phyloP scores from a whole-genome alignment of 2,113 vertebrate species.

The Xerus inauris region DNA sequence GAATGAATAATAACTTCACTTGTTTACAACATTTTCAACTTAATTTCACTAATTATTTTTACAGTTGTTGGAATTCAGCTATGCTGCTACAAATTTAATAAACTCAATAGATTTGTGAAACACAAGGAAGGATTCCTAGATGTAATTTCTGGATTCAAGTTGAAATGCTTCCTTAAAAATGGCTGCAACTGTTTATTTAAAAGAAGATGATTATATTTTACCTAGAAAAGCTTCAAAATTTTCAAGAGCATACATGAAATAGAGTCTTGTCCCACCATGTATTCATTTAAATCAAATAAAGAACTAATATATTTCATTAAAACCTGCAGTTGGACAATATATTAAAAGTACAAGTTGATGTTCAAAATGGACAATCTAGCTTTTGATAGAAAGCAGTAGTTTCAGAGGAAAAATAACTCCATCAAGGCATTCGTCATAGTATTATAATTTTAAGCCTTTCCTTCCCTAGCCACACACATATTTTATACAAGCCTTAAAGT shows the following conservation, averaged over 20 bases:
- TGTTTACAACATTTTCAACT: slow-evolving; percentile 86
- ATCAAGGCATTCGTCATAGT: not conserved
- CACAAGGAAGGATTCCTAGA: slow-evolving; percentile 11
- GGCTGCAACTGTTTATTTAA: not conserved
- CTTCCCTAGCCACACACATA: not conserved
- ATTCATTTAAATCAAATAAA: slow-evolving; percentile 19
- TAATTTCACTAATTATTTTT: slow-evolving; percentile 89
- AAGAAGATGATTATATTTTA: slow-evolving; percentile 3
- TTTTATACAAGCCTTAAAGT: not conserved
- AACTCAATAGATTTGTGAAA: not conserved
- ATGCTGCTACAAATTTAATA: not conserved
- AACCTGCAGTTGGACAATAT: slow-evolving; percentile 2
- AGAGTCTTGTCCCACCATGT: not conserved
- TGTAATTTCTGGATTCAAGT: not conserved
- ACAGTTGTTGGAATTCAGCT: slow-evolving; percentile 70
- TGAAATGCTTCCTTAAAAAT: slow-evolving; percentile 42
- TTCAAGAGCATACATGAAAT: not conserved
- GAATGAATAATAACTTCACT: slow-evolving; percentile 88
- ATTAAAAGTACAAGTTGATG: not conserved
- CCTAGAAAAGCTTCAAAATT: not conserved
- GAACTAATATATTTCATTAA: slow-evolving; percentile 16
- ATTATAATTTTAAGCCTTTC: not conserved
- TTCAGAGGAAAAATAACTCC: not conserved
- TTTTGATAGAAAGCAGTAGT: slow-evolving; percentile 45
- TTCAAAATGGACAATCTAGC: not conserved